Conservation (phyloP, 2,888 invertebrate species). For the Synergus japonicus region DNA sequence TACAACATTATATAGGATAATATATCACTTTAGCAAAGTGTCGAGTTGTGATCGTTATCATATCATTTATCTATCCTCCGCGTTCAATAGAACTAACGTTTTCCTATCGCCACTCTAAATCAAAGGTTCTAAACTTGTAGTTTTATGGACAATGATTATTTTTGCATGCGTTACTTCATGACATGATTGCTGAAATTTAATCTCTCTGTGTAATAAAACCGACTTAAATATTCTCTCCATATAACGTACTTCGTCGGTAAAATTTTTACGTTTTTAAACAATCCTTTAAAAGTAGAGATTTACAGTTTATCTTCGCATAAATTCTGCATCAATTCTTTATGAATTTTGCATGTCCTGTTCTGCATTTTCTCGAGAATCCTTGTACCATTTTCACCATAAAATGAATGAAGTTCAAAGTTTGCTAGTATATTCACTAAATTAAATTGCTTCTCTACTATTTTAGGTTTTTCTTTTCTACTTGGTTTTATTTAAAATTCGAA, state of each 20-base stretch:
- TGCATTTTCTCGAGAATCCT: not conserved
- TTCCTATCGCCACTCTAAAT: not conserved
- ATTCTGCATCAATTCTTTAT: too few species aligned
- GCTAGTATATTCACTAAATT: not conserved
- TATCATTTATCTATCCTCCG: slow-evolving; percentile 3
- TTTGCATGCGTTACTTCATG: not conserved
- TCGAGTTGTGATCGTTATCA: slow-evolving; percentile 13
- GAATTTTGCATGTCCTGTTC: too few species aligned
- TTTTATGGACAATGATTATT: slow-evolving; percentile 1
- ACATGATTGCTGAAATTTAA: not conserved
- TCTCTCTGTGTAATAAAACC: not conserved
- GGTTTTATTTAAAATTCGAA: not conserved
- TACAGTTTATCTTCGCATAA: too few species aligned
- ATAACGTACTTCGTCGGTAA: not conserved
- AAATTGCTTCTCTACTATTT: not conserved
- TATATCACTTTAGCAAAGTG: slow-evolving; percentile 6
- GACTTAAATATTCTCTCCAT: not conserved
- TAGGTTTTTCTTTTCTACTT: not conserved
- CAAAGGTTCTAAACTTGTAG: not conserved
- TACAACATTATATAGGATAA: slow-evolving; percentile 2
- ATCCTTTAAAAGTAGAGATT: too few species aligned
- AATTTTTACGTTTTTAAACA: not conserved
- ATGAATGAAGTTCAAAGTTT: not conserved
- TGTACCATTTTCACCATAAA: not conserved
- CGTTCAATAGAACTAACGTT: not conserved